A percentile compares a stretch with the other conserved stretches of the same genome.
These are phyloP conservation scores for Chelonia mydas DNA, from an alignment of 2,797 vertebrate species.

Conservation along the genomic window DNA sequence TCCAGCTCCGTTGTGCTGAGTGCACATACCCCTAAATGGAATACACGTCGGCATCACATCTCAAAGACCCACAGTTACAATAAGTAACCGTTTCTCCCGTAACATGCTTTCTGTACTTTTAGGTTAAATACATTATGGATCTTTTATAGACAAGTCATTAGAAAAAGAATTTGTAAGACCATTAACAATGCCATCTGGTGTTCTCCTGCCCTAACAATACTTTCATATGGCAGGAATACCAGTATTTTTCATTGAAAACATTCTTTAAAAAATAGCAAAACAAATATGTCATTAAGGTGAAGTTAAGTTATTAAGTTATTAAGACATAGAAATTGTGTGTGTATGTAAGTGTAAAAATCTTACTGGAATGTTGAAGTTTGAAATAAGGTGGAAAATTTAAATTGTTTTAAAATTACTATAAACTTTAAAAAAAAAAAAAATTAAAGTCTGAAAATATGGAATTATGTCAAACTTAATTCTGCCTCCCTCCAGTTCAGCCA, in stretches of 20 bases:
- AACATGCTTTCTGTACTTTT: background rate
- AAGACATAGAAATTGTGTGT: background rate
- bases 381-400: background rate
- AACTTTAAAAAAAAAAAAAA: too few relatives aligned
- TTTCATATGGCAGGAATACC: background rate
- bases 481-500: accelerated
- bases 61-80: background rate
- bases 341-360: too few relatives aligned
- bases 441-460: accelerated
- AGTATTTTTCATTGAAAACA: background rate
- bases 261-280: background rate
- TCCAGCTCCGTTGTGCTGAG: too few relatives aligned
- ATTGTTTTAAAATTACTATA: too few relatives aligned
- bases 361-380: background rate
- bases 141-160: background rate
- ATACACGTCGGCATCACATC: background rate
- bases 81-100: background rate
- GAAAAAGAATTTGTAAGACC: background rate
- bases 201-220: background rate
- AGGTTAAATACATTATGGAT: background rate
- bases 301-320: background rate
- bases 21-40: too few relatives aligned
- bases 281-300: background rate
- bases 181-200: background rate
- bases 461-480: background rate